Evolutionary conservation across 2,888 invertebrate species (phyloP).

Genomic region (Drosophila anomalata): DNA sequence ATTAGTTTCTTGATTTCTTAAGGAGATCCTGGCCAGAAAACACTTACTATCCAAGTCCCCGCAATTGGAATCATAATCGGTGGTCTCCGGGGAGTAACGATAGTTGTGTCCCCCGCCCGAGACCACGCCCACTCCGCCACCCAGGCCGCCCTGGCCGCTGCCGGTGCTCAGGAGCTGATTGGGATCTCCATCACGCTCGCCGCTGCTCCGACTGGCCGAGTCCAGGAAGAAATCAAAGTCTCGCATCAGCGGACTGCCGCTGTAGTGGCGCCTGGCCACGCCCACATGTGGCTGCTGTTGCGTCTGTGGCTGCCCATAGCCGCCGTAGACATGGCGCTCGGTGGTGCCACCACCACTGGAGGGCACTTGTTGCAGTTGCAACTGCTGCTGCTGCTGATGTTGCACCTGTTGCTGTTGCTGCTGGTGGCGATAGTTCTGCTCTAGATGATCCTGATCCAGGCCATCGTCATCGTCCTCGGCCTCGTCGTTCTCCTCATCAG

Average conservation of each 20-base stretch:
- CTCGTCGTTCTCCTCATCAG: conserved; percentile 70
- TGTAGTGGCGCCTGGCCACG: conserved; percentile 65
- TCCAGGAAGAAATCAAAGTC: conserved; percentile 84
- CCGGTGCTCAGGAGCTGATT: conserved; percentile 76
- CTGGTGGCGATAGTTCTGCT: conserved; percentile 45
- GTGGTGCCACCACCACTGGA: conserved; percentile 33
- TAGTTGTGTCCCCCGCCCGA: conserved; percentile 86
- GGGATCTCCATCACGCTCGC: conserved; percentile 83
- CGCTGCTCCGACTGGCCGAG: conserved; percentile 83
- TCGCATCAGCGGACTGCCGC: conserved; percentile 80
- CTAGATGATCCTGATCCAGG: conserved; percentile 38
- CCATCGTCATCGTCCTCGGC: conserved; percentile 72
- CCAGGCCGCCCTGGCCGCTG: conserved; percentile 81
- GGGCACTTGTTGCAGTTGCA: conserved; percentile 41
- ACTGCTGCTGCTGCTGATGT: conserved; percentile 43
- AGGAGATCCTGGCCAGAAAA: background rate
- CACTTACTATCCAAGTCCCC: conserved; percentile 92
- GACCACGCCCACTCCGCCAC: conserved; percentile 51
- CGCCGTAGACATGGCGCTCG: conserved; percentile 55
- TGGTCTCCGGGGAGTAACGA: conserved; percentile 95
- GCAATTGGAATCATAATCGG: conserved; percentile 94
- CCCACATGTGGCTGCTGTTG: conserved; percentile 42
- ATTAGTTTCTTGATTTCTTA: background rate
- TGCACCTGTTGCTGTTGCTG: conserved; percentile 7
- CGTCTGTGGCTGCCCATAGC: conserved; percentile 52